Conservation (phyloP, 30 jellyfish, hydroid and myxozoan genomes). For the Mastigias papua region DNA sequence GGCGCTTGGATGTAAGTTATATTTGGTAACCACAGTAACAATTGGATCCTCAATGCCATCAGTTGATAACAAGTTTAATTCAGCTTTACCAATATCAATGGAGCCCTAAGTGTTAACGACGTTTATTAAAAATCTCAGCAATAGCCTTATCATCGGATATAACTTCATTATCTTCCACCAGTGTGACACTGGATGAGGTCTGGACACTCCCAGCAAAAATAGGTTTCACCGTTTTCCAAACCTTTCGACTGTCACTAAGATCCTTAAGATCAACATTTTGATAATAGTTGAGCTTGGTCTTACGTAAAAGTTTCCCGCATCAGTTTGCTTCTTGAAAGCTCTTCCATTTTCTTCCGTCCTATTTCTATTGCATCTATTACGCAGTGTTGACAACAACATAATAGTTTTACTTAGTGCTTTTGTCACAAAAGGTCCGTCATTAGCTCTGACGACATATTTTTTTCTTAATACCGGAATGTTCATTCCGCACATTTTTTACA, state of each 20-base stretch:
- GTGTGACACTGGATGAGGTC: slow-evolving; percentile 29
- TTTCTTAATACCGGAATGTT: too few relatives aligned
- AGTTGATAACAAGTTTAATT: slow-evolving; percentile 7
- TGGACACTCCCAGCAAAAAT: slow-evolving; percentile 18
- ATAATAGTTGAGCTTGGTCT: slow-evolving; percentile 1
- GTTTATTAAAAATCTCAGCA: slow-evolving; percentile 21
- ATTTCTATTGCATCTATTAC: too few relatives aligned
- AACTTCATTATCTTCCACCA: slow-evolving; percentile 14
- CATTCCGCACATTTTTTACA: too few relatives aligned
- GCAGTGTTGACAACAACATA: too few relatives aligned
- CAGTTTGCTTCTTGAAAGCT: slow-evolving; percentile 23
- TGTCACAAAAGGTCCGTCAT: too few relatives aligned
- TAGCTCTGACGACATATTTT: too few relatives aligned
- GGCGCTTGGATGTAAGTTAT: slow-evolving; percentile 11
- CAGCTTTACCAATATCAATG: neutral
- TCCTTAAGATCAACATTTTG: neutral
- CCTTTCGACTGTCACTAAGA: neutral
- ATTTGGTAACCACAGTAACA: neutral
- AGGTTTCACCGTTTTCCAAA: slow-evolving; percentile 20
- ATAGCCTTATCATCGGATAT: slow-evolving; percentile 29
- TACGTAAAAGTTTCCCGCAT: slow-evolving; percentile 31
- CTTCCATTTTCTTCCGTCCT: slow-evolving; percentile 8
- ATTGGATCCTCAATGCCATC: slow-evolving; percentile 20
- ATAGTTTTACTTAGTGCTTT: too few relatives aligned
- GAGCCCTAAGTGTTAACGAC: neutral